These are phyloP conservation scores for Agonopterix subpropinquella DNA, from an alignment of 2,888 invertebrate species.

Conservation along the genomic window DNA sequence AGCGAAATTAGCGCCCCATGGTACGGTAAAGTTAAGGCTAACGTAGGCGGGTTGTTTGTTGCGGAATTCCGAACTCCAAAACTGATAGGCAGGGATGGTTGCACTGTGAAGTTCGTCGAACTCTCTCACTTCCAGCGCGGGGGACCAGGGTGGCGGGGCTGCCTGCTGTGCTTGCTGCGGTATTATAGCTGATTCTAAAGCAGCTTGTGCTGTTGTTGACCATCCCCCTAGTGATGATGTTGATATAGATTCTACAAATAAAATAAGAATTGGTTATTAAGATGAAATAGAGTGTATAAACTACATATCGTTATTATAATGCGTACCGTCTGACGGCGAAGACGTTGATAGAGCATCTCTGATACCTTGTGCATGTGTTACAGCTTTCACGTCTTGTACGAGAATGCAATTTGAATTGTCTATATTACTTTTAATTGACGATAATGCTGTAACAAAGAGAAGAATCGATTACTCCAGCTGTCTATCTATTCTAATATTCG, in stretches of 20 bases:
- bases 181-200: conserved; percentile 73
- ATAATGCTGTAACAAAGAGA: conserved; percentile 83
- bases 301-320: not conserved
- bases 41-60: conserved; percentile 94
- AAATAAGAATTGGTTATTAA: not conserved
- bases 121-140: conserved; percentile 86
- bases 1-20: conserved; percentile 96
- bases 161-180: conserved; percentile 83
- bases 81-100: conserved; percentile 91
- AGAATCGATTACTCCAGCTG: conserved; percentile 1
- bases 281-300: not conserved
- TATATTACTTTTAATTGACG: conserved; percentile 92
- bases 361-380: conserved; percentile 90
- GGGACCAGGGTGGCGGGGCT: conserved; percentile 86
- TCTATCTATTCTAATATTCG: not conserved
- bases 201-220: conserved; percentile 72
- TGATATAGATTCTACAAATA: conserved; percentile 80
- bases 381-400: conserved; percentile 91
- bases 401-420: conserved; percentile 92
- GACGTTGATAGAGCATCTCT: conserved; percentile 80
- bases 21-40: conserved; percentile 91
- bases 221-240: conserved; percentile 65
- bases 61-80: conserved; percentile 95
- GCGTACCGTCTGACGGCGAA: conserved; percentile 64
- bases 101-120: conserved; percentile 90